Base-by-base conservation (phyloP, 2,888 invertebrate genomes). In the Nemurella pictetii region DNA sequence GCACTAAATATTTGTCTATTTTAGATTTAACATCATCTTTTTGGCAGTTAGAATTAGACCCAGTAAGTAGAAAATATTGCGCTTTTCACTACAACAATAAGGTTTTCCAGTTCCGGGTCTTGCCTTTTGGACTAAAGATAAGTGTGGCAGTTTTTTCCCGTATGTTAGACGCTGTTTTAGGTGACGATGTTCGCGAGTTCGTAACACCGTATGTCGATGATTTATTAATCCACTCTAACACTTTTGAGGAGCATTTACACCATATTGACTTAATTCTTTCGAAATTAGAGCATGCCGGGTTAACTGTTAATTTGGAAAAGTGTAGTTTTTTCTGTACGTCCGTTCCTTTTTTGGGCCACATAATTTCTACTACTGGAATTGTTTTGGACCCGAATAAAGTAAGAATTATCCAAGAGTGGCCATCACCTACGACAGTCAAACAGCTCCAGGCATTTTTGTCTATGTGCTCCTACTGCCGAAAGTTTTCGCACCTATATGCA, bases 191-290 rank as follows among this genome's bases (percentile, higher is more conserved):
- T 36, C 36, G 28, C 29, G 7, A 36, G 15, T 83, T 83, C 73
- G 20, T 36, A 12, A 83, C 27, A 28, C 55, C 5, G 15, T 84
- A 77, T 25, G 9, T 81, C n/a, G 80, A 84, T 80, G 84, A 84
- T 27, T 28, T 84, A 12, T 20, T 84, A 15, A 29, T 75, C 27
- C 20, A 4, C 20, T 74, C 84, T 5, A 5, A n/a, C 9, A 29
- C 75, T 26, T 84, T 81, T 30, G 84, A 84, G n/a, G 84, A 35
- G 12, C 84, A 84, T 72, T 12, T 84, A 25, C 26, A 28, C 12
- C 28, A 82, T 12, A 29, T 84, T 15, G 29, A 32, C 55, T 12
- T 20, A 20, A 55, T 84, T 26, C 26, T 84, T 7, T 0, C 2
- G n/a, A 35, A 55, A 20, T 25, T 84, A 25, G 55, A 28, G 29